Evolutionary conservation across 2,888 invertebrate species (phyloP).

Genomic region (Steinernema hermaphroditum): DNA sequence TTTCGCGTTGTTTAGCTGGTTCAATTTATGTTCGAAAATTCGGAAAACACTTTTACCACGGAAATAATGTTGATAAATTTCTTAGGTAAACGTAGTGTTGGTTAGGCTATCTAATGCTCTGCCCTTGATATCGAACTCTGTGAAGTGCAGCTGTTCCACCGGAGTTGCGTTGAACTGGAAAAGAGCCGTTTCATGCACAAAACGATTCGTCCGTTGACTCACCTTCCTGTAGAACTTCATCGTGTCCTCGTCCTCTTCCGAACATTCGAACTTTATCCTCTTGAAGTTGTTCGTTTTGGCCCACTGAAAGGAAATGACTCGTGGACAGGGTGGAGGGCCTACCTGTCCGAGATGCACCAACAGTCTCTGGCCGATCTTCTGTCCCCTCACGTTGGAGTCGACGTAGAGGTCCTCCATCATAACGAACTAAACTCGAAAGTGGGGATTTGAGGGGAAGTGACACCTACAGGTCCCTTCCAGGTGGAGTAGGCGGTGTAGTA

Average conservation of each 20-base stretch:
- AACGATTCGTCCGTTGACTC: not conserved
- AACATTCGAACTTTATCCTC: constrained; percentile 16
- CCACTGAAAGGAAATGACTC: not conserved
- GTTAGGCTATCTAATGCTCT: not conserved
- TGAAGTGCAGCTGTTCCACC: not conserved
- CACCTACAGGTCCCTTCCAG: constrained; percentile 17
- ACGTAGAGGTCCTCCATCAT: constrained; percentile 26
- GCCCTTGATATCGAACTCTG: not conserved
- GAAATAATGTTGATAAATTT: too few relatives aligned
- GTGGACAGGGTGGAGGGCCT: not conserved
- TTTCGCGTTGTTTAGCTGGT: too few relatives aligned
- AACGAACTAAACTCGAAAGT: constrained; percentile 14
- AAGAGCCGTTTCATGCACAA: too few relatives aligned
- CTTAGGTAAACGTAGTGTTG: not conserved
- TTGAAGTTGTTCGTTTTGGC: not conserved
- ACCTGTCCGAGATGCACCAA: not conserved
- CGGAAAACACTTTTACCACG: too few relatives aligned
- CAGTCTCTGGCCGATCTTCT: constrained; percentile 8
- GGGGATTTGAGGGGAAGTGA: too few relatives aligned
- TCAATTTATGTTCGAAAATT: too few relatives aligned
- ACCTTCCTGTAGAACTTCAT: constrained; percentile 21
- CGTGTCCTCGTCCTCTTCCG: not conserved
- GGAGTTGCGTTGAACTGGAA: constrained; percentile 17
- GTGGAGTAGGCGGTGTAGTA: constrained; percentile 25
- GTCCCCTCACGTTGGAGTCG: not conserved